Percentiles rank a stretch among this genome's conserved stretches.
Evolutionary conservation across 2,888 invertebrate species (phyloP).

Genomic region (Diaphora mendica): DNA sequence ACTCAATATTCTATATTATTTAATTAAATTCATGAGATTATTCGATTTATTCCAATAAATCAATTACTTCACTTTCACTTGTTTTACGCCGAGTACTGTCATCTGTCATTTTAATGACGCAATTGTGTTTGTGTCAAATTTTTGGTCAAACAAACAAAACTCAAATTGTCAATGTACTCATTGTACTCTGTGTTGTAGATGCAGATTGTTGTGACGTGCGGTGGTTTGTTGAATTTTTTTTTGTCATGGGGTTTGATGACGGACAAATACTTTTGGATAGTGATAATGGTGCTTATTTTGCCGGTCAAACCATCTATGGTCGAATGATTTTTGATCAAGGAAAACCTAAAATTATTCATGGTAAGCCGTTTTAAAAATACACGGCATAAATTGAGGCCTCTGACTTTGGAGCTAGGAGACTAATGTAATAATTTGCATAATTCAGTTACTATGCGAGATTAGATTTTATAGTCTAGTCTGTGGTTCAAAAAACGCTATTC

Average conservation of each 20-base stretch:
- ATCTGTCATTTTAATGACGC: no score
- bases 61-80: no score
- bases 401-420: not conserved
- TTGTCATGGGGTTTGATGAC: constrained; percentile 74
- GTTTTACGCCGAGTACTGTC: no score
- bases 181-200: no score
- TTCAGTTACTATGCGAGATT: not conserved
- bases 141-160: no score
- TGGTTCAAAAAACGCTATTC: not conserved
- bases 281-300: constrained; percentile 68
- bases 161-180: no score
- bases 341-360: constrained; percentile 74
- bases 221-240: constrained; percentile 2
- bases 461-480: not conserved
- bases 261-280: constrained; percentile 70
- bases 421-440: not conserved
- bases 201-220: constrained; percentile 1
- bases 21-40: no score
- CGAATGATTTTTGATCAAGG: constrained; percentile 68
- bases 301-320: constrained; percentile 72
- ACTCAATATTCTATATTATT: no score
- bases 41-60: no score
- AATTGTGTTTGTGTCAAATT: not conserved
- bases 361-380: constrained; percentile 56
- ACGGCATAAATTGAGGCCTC: not conserved